phyloP scores from a whole-genome alignment of 1,140 invertebrate species.

The Trichonephila clavata region DNA sequence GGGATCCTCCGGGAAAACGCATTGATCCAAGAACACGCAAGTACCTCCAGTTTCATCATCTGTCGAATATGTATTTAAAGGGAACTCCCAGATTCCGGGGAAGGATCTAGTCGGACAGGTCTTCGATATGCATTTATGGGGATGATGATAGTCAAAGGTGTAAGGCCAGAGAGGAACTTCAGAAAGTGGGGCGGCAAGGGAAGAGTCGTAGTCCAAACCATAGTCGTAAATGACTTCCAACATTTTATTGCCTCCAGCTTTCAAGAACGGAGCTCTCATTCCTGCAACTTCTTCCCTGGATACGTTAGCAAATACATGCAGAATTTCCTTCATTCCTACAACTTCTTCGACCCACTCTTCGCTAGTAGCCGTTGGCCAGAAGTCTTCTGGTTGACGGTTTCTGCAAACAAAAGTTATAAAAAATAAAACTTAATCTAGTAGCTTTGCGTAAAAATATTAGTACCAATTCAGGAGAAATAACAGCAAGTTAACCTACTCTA shows the following conservation, averaged over 20 bases:
- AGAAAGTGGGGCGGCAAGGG: constrained; percentile 90
- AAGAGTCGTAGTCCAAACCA: constrained; percentile 95
- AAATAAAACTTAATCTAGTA: no score
- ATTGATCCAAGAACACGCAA: constrained; percentile 95
- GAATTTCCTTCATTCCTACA: constrained; percentile 83
- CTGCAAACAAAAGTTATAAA: constrained; percentile 36
- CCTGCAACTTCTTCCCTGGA: constrained; percentile 86
- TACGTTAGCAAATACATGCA: constrained; percentile 85
- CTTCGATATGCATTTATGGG: constrained; percentile 93
- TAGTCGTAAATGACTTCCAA: constrained; percentile 84
- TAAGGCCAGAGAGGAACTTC: constrained; percentile 95
- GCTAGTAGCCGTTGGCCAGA: constrained; percentile 82
- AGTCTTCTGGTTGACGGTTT: constrained; percentile 79
- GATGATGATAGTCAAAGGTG: constrained; percentile 94
- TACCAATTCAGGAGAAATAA: not conserved
- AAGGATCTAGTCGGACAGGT: constrained; percentile 94
- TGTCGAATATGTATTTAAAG: constrained; percentile 94
- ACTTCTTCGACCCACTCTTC: constrained; percentile 83
- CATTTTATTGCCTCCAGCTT: constrained; percentile 78
- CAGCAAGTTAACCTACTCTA: no score
- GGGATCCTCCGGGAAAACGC: constrained; percentile 92
- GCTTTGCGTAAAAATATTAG: no score
- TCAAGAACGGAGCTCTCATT: constrained; percentile 81
- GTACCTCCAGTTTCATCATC: constrained; percentile 93
- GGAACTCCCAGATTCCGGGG: constrained; percentile 95